phyloP scores from a whole-genome alignment of 2,797 vertebrate species.

The Hipposideros larvatus region DNA sequence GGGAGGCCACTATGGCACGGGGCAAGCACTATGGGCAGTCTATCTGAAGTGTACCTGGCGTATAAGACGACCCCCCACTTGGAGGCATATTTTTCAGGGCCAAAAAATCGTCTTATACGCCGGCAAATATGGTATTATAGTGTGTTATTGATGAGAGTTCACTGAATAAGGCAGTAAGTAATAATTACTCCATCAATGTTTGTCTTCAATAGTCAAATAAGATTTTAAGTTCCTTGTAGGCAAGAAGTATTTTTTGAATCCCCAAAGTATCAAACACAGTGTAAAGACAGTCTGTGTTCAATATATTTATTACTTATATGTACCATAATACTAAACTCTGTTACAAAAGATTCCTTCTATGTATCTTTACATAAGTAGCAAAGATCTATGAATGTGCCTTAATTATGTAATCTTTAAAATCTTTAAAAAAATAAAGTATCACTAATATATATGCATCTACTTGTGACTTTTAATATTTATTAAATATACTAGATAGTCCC shows the following conservation, averaged over 20 bases:
- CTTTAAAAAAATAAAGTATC: not conserved
- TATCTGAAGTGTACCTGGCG: too few species aligned
- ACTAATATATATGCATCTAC: not conserved
- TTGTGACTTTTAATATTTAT: slow-evolving; percentile 47
- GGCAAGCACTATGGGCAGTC: too few species aligned
- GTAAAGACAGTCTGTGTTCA: not conserved
- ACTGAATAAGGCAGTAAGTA: slow-evolving; percentile 52
- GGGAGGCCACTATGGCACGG: too few species aligned
- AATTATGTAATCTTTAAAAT: slow-evolving; percentile 34
- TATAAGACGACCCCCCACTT: too few species aligned
- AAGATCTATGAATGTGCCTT: not conserved
- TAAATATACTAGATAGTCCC: not conserved
- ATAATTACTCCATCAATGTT: slow-evolving; percentile 43
- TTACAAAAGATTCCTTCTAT: slow-evolving; percentile 10
- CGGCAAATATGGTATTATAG: too few species aligned
- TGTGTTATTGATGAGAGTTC: not conserved
- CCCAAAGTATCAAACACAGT: not conserved
- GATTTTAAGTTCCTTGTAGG: slow-evolving; percentile 31
- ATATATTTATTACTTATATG: slow-evolving; percentile 6
- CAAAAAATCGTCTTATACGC: too few species aligned
- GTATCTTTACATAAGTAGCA: not conserved
- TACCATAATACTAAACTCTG: slow-evolving; percentile 25
- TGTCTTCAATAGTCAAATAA: slow-evolving; percentile 40
- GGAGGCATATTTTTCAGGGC: too few species aligned
- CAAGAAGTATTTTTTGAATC: slow-evolving; percentile 14